phyloP scores from a whole-genome alignment of 2,888 invertebrate genomes.

The Stenurella melanura region DNA sequence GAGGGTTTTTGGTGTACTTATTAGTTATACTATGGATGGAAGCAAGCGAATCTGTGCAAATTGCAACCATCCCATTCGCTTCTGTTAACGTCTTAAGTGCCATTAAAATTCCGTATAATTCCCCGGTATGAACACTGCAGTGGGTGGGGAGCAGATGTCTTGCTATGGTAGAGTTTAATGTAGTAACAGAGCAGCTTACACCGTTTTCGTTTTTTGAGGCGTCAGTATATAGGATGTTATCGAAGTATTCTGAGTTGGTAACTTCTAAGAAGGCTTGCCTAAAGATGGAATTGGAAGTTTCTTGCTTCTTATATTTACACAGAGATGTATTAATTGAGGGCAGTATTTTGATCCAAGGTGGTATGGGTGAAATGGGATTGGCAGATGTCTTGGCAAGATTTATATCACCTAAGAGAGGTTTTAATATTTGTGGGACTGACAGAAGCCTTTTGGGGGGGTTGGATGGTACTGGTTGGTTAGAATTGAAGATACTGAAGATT shows the following conservation, averaged over 20 bases:
- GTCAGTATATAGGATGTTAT: background rate
- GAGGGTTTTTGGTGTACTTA: too few species aligned
- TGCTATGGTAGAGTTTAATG: background rate
- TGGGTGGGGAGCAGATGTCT: background rate
- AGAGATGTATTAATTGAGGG: background rate
- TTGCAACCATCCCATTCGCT: background rate
- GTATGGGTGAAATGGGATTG: slow-evolving; percentile 2
- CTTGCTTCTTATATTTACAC: background rate
- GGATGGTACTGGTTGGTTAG: background rate
- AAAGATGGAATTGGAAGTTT: background rate
- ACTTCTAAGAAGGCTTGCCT: background rate
- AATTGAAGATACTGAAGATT: slow-evolving; percentile 4
- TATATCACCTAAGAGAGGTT: background rate
- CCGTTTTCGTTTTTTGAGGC: background rate
- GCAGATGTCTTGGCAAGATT: background rate
- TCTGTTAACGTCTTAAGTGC: background rate
- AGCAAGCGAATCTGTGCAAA: background rate
- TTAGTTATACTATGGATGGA: too few species aligned
- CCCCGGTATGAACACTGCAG: background rate
- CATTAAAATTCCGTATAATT: background rate
- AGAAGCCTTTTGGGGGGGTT: background rate
- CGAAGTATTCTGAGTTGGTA: background rate
- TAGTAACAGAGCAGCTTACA: background rate
- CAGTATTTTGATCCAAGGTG: background rate
- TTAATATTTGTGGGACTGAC: background rate